A percentile compares a stretch with the other conserved stretches of the same genome.
Conservation (phyloP, 2,797 vertebrate genomes). For the Triplophysa yarkandensis region DNA sequence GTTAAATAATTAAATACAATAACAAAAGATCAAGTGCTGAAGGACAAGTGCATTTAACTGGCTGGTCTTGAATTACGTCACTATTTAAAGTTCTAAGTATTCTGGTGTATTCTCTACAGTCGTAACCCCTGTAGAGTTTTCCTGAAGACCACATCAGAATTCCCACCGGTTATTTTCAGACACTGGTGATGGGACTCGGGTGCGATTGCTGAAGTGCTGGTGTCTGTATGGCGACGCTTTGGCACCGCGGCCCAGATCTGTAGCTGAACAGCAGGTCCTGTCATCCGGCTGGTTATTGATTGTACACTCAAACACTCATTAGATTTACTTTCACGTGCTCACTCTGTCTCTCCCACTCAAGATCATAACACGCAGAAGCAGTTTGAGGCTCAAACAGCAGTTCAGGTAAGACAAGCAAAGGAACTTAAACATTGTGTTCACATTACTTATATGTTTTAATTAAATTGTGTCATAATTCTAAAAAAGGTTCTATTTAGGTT, state of each 20-base stretch:
- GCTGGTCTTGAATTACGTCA: background rate
- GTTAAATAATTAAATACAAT: no score
- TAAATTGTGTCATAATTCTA: background rate
- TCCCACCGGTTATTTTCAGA: conserved; percentile 38
- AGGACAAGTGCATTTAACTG: no score
- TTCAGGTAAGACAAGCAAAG: conserved; percentile 9
- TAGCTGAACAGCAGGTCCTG: conserved; percentile 26
- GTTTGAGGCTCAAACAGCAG: background rate
- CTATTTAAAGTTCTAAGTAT: background rate
- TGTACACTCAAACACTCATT: background rate
- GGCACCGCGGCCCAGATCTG: conserved; percentile 3
- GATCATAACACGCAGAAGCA: background rate
- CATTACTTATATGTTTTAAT: background rate
- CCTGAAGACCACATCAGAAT: background rate
- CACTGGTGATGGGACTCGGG: background rate
- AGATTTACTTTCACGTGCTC: conserved; percentile 15
- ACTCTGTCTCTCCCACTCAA: background rate
- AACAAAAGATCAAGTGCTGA: no score
- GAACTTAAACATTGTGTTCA: background rate
- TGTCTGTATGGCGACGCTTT: conserved; percentile 9
- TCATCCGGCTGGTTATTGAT: conserved; percentile 32
- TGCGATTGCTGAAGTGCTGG: background rate
- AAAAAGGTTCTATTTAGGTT: no score
- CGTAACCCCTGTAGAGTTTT: background rate
- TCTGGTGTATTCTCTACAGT: background rate